Evolutionary conservation across 2,888 invertebrate species (phyloP), one percentile per base, ranked within the genome.

Genomic region (Melanostoma mellinum): DNA sequence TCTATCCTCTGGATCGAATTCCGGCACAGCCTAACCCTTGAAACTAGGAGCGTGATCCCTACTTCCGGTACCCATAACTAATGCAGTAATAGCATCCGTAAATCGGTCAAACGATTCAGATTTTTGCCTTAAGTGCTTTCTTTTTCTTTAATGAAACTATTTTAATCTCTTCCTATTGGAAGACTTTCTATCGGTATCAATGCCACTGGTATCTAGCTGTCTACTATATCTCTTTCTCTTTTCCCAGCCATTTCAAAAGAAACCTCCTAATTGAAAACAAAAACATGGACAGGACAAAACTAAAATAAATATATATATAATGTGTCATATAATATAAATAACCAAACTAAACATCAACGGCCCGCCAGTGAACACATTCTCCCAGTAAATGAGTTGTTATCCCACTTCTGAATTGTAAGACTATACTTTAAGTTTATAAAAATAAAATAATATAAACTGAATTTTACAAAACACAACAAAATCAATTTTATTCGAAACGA

Each of bases 1-100:
- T 32, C 53, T 69, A n/a, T 74, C 63, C 8, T 74, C 74, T 8
- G 80, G 80, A 61, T 73, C 10, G 55, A 74, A 80, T 6, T 30
- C 33, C 3, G 80, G 74, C 8, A 80, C 69, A 3, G 60, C 60
- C 30, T 68, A 61, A 8, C 42, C 52, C 36, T 53, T 53, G 30
- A 65, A 38, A 6, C 33, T 38, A 4, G 67, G 52, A 20, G 40
- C 35, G 3, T 52, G 52, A 35, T 55, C 44, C 3, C 6, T 33
- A 30, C 9, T 56, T 30, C 46, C n/a, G 9, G 56, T 55, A 46
- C n/a, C 55, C 3, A 55, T 46, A 30, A 44, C 36, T 3, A 55
- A 46, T 8, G 68, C 53, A 30, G 68, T 10, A 6, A 68, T 36
- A 3, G 68, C 56, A 33, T 56, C 55, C 4, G 68, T 56, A 20